Conservation (phyloP, 2,797 vertebrate genomes). For the Hippocampus kuda region DNA sequence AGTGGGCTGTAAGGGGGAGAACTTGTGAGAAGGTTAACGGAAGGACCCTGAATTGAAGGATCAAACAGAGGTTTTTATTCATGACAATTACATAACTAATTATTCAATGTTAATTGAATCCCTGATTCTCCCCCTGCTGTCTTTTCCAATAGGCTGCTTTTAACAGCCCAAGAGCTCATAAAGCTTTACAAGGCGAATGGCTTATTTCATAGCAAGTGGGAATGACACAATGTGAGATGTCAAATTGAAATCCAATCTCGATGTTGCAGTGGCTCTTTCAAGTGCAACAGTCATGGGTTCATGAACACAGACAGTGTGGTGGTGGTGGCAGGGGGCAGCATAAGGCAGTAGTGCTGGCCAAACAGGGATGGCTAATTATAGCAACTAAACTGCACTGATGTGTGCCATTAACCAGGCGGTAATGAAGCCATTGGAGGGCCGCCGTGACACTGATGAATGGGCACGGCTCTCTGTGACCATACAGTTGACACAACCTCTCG, state of each 20-base stretch:
- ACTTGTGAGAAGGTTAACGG: not conserved
- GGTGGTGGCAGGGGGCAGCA: slow-evolving; percentile 28
- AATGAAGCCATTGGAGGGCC: slow-evolving; percentile 54
- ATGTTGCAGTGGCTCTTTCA: slow-evolving; percentile 36
- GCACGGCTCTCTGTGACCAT: slow-evolving; percentile 46
- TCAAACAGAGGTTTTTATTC: not conserved
- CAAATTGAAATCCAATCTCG: slow-evolving; percentile 20
- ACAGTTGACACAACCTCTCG: slow-evolving; percentile 21
- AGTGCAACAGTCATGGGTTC: slow-evolving; percentile 12
- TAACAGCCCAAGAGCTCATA: slow-evolving; percentile 23
- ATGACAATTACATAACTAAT: slow-evolving; percentile 12
- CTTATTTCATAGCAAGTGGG: slow-evolving; percentile 29
- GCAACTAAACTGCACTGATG: slow-evolving; percentile 67
- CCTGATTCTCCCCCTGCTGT: not conserved
- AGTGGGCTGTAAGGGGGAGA: slow-evolving; percentile 10
- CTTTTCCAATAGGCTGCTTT: slow-evolving; percentile 19
- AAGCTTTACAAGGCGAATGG: slow-evolving; percentile 36
- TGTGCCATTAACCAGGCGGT: slow-evolving; percentile 62
- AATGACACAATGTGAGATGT: slow-evolving; percentile 30
- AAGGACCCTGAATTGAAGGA: not conserved
- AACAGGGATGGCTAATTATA: slow-evolving; percentile 61
- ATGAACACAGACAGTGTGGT: slow-evolving; percentile 9
- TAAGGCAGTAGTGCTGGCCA: slow-evolving; percentile 35
- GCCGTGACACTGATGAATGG: slow-evolving; percentile 60
- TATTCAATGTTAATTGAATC: slow-evolving; percentile 16